phyloP scores from a whole-genome alignment of 2,888 invertebrate species.

The Xestia sexstrigata region DNA sequence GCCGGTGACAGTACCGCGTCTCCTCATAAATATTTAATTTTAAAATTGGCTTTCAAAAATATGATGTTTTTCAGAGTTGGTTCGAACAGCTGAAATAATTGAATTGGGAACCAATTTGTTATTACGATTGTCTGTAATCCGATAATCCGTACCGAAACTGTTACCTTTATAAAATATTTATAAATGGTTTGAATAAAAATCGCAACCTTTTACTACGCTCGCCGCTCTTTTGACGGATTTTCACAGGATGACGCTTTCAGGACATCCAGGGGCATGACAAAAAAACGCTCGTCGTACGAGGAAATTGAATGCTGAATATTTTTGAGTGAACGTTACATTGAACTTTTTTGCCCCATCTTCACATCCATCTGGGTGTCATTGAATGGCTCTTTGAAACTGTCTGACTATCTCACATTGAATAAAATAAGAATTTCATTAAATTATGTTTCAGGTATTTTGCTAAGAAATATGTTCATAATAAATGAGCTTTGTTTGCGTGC shows the following conservation, averaged over 20 bases:
- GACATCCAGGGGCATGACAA: slow-evolving; percentile 35
- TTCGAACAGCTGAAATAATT: slow-evolving; percentile 7
- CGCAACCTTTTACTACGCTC: slow-evolving; percentile 15
- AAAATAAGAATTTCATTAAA: slow-evolving; percentile 35
- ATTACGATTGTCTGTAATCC: slow-evolving; percentile 18
- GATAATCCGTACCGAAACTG: background rate
- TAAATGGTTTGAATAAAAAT: slow-evolving; percentile 14
- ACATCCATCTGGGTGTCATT: slow-evolving; percentile 35
- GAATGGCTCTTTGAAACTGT: slow-evolving; percentile 53
- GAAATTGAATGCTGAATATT: slow-evolving; percentile 54
- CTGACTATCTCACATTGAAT: slow-evolving; percentile 37
- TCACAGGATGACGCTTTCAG: slow-evolving; percentile 10
- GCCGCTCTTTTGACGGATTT: slow-evolving; percentile 21
- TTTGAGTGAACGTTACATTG: slow-evolving; percentile 43
- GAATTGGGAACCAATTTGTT: slow-evolving; percentile 27
- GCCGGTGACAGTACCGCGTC: slow-evolving; percentile 39
- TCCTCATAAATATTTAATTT: slow-evolving; percentile 23
- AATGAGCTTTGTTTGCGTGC: slow-evolving; percentile 21
- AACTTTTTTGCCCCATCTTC: slow-evolving; percentile 45
- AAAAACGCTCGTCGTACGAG: slow-evolving; percentile 32
- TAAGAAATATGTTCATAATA: slow-evolving; percentile 11
- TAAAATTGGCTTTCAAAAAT: slow-evolving; percentile 23
- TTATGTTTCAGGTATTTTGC: slow-evolving; percentile 10
- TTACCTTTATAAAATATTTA: slow-evolving; percentile 7
- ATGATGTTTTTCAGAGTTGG: slow-evolving; percentile 5